A percentile compares a stretch with the other conserved stretches of the same genome.
Conservation (phyloP, 2,797 vertebrate species). For the Takifugu ocellatus region DNA sequence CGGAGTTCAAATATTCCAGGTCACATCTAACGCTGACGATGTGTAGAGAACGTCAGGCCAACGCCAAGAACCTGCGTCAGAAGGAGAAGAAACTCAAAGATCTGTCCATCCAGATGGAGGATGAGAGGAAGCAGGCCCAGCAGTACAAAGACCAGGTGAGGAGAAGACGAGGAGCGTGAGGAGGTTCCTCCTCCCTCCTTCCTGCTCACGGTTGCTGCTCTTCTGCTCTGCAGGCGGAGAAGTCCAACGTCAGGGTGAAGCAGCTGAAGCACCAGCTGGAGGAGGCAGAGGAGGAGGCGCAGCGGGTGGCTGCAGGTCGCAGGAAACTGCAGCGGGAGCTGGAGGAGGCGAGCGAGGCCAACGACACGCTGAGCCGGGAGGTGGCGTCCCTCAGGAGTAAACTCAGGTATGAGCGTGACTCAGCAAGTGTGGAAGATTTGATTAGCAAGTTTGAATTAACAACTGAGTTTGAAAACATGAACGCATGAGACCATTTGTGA, state of each 20-base stretch:
- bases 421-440: background rate
- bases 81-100: constrained; percentile 98
- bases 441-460: background rate
- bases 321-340: constrained; percentile 96
- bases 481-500: constrained; percentile 17
- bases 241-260: constrained; percentile 81
- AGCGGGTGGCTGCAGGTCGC: constrained; percentile 86
- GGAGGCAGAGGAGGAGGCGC: constrained; percentile 93
- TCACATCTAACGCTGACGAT: too few species aligned
- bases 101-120: constrained; percentile 86
- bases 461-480: too few species aligned
- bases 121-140: constrained; percentile 92
- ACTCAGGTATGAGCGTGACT: constrained; percentile 81
- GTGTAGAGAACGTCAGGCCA: constrained; percentile 71
- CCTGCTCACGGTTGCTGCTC: background rate
- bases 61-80: constrained; percentile 83
- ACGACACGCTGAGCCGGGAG: constrained; percentile 84
- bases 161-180: background rate
- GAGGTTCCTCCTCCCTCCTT: background rate
- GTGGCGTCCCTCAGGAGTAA: constrained; percentile 86
- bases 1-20: background rate
- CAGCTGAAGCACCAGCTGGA: constrained; percentile 96
- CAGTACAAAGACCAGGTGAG: constrained; percentile 95
- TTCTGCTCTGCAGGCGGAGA: constrained; percentile 78
- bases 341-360: constrained; percentile 89